phyloP scores from a whole-genome alignment of 92 coral and sea anemone species.

The Pocillopora grandis region DNA sequence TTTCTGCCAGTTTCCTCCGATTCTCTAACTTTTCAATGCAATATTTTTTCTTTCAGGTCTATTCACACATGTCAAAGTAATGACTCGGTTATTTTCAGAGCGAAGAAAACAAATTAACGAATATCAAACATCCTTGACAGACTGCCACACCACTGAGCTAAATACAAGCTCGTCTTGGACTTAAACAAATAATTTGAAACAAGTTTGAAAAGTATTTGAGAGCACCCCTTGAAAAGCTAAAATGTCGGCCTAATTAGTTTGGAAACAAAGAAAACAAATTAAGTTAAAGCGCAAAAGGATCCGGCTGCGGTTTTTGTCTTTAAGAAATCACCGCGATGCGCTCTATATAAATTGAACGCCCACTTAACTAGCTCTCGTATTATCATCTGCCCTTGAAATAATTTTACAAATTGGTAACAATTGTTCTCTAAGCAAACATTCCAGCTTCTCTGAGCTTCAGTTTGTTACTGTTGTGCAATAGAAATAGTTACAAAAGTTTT shows the following conservation, averaged over 20 bases:
- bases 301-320: conserved; percentile 11
- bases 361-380: not conserved
- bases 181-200: conserved; percentile 1
- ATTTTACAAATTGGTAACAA: not conserved
- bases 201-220: not conserved
- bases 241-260: conserved; percentile 18
- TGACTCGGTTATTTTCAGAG: not conserved
- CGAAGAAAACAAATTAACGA: not conserved
- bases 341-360: conserved; percentile 9
- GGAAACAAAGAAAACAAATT: not conserved
- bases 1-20: not conserved
- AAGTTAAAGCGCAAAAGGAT: not conserved
- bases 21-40: not conserved
- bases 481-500: conserved; percentile 37
- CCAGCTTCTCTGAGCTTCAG: conserved; percentile 5
- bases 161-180: conserved; percentile 9
- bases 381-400: not conserved
- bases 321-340: conserved; percentile 7
- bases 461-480: conserved; percentile 11
- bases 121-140: not conserved
- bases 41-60: not conserved
- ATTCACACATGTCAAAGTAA: not conserved
- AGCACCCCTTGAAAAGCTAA: conserved; percentile 13
- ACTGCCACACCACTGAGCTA: not conserved
- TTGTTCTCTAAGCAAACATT: conserved; percentile 14